phyloP scores from a whole-genome alignment of 2,888 invertebrate species.

The Diaperis boleti region DNA sequence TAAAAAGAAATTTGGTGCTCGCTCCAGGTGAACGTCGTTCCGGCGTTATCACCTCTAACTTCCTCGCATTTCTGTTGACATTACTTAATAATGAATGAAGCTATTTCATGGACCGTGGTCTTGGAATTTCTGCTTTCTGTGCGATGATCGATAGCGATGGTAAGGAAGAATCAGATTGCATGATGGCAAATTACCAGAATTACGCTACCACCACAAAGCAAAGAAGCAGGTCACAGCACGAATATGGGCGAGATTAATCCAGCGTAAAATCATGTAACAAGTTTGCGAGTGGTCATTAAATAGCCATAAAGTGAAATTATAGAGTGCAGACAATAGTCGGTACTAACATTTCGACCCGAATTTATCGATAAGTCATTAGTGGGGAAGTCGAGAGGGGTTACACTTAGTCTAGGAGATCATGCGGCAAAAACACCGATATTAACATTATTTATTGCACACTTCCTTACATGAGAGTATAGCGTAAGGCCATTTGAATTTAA shows the following conservation, averaged over 20 bases:
- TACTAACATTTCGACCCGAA: slow-evolving; percentile 32
- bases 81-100: slow-evolving; percentile 12
- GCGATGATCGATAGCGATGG: slow-evolving; percentile 13
- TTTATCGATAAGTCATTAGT: slow-evolving; percentile 47
- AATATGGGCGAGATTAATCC: slow-evolving; percentile 39
- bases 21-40: not conserved
- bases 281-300: slow-evolving; percentile 42
- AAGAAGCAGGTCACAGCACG: slow-evolving; percentile 29
- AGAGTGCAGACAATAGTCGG: slow-evolving; percentile 36
- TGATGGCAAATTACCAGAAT: slow-evolving; percentile 28
- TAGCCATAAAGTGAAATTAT: slow-evolving; percentile 42
- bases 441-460: slow-evolving; percentile 38
- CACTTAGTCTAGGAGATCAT: slow-evolving; percentile 11
- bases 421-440: slow-evolving; percentile 26
- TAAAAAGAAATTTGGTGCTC: slow-evolving; percentile 12
- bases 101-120: slow-evolving; percentile 10
- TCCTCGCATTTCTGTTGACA: slow-evolving; percentile 6
- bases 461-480: slow-evolving; percentile 21
- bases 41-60: not conserved
- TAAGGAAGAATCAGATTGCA: slow-evolving; percentile 25
- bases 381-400: slow-evolving; percentile 7
- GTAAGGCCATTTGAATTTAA: slow-evolving; percentile 38
- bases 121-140: slow-evolving; percentile 14
- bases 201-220: slow-evolving; percentile 22
- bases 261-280: slow-evolving; percentile 36